Evolutionary conservation across 2,888 invertebrate genomes (phyloP).

Genomic region (Piscicola geometra): DNA sequence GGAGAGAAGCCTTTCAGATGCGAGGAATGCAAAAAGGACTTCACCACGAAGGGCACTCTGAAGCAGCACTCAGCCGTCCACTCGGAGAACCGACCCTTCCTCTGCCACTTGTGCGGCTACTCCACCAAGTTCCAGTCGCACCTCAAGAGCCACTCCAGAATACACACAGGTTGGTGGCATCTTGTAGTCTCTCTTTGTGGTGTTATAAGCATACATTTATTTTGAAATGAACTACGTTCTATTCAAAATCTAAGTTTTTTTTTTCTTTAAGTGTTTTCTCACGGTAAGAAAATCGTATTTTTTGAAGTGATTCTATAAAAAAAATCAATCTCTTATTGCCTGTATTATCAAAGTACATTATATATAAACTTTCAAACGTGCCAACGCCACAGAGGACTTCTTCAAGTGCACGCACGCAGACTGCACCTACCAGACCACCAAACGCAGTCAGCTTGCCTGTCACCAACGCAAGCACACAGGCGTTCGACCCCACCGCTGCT

Average conservation of each 20-base stretch:
- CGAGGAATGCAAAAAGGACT: conserved; percentile 62
- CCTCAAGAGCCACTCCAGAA: conserved; percentile 64
- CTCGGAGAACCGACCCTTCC: conserved; percentile 61
- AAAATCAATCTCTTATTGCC: no score
- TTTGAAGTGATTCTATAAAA: no score
- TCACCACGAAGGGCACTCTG: conserved; percentile 62
- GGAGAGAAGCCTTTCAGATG: conserved; percentile 62
- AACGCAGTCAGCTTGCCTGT: conserved; percentile 64
- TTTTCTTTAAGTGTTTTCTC: no score
- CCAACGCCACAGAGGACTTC: conserved; percentile 62
- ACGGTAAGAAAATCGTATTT: no score
- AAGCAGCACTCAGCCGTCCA: conserved; percentile 63
- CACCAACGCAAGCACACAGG: conserved; percentile 64
- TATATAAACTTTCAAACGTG: no score
- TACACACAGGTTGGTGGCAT: conserved; percentile 60
- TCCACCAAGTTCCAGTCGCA: conserved; percentile 66
- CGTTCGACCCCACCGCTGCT: conserved; percentile 61
- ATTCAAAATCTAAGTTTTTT: no score
- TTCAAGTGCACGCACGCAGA: conserved; percentile 64
- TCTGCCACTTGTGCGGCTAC: conserved; percentile 67
- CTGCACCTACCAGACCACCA: conserved; percentile 65
- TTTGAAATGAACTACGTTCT: no score
- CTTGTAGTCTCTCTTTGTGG: background rate
- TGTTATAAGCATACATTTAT: background rate
- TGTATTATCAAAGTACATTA: no score